phyloP scores from a whole-genome alignment of 1,140 invertebrate species.

The Wiebesia pumilae region DNA sequence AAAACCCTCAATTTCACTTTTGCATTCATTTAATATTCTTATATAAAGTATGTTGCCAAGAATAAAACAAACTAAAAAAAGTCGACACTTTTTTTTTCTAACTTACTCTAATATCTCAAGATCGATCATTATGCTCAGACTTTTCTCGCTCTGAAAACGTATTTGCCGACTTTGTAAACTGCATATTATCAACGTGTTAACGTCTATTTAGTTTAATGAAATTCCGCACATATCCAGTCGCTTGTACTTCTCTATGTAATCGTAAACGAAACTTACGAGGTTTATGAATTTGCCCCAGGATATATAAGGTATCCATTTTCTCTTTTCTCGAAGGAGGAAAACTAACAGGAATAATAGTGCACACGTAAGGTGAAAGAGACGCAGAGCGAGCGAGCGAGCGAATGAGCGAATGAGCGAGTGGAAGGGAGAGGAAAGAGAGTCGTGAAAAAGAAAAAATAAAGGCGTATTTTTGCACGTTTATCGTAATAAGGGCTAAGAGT shows the following conservation, averaged over 20 bases:
- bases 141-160: constrained; percentile 27
- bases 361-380: neutral
- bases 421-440: neutral
- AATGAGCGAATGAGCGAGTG: neutral
- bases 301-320: neutral
- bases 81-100: constrained; percentile 5
- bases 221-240: constrained; percentile 28
- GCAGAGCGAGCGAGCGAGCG: neutral
- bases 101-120: constrained; percentile 24
- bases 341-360: neutral
- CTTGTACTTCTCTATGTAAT: constrained; percentile 21
- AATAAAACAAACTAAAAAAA: constrained; percentile 24
- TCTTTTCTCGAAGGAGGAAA: neutral
- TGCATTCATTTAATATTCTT: constrained; percentile 40
- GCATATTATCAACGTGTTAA: constrained; percentile 28
- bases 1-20: constrained; percentile 18
- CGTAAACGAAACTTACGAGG: constrained; percentile 12
- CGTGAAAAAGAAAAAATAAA: neutral
- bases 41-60: constrained; percentile 25
- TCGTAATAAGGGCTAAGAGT: constrained; percentile 43
- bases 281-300: neutral
- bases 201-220: constrained; percentile 21
- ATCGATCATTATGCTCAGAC: constrained; percentile 49
- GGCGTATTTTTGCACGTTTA: constrained; percentile 9
- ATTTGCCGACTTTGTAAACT: constrained; percentile 15